Evolutionary conservation across 2,113 vertebrate species (phyloP), one percentile per base, ranked within the genome.

Genomic region (Morphnarchus princeps): DNA sequence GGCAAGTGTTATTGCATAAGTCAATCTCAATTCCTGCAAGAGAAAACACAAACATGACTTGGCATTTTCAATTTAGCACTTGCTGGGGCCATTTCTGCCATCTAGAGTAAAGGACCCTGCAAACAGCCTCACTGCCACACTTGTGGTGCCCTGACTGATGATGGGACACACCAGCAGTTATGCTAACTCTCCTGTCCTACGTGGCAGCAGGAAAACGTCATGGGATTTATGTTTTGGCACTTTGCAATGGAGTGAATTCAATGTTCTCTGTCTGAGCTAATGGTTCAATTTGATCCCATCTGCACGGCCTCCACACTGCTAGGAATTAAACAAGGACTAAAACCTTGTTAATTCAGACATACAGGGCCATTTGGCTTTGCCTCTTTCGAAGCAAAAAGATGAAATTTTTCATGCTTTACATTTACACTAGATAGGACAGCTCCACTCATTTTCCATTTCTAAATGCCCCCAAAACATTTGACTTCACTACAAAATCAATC

Each of bases 1-100:
- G 98, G 96, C 99, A 99, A 59, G 94, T 97, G 74, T 97, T 98
- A 86, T 98, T 98, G 92, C 99, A 99, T 61, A 98, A 95, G 43
- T 99, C 98, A 69, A 90, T 85, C 86, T 96, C 94, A 45, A 99
- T 98, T 94, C 98, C 99, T 99, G 97, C 49, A 94, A 97, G 78
- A 93, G 70, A 93, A 92, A 82, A 78, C 40, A 74, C 49, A 95
- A 83, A 93, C 0, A 1, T 50, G 16, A 73, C 49, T 52, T 82
- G 54, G 29, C 25, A 63, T 89, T 90, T 95, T 82, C 54, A 54
- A 7, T 80, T 70, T 49, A 86, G 57, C 50, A 18, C 31, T 91
- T 67, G 16, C 21, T 79, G 61, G 25, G 40, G 8, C 8, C 6
- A 13, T 43, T 91, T 90, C 42, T 78, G 42, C 14, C 16, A 24